A percentile compares a stretch with the other conserved stretches of the same genome.
Conservation (phyloP, 2,113 vertebrate genomes). For the Callithrix jacchus region DNA sequence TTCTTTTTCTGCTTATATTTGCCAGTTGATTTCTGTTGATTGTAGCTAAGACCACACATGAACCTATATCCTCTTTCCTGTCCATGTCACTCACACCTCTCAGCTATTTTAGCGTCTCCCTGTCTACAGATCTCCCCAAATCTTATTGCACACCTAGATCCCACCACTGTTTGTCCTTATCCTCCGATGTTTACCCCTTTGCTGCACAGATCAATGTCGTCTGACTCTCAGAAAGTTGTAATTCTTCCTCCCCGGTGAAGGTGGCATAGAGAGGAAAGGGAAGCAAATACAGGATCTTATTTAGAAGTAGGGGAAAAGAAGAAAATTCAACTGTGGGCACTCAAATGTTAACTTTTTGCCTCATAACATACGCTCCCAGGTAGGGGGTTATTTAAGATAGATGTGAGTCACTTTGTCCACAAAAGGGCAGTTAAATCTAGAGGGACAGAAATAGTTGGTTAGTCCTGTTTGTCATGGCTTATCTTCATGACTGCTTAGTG, state of each 20-base stretch:
- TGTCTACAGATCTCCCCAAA: neutral
- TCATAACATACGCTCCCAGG: neutral
- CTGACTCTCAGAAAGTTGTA: neutral
- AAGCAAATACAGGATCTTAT: neutral
- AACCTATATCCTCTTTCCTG: neutral
- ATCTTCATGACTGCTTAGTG: constrained; percentile 22
- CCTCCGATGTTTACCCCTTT: neutral
- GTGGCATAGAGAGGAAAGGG: neutral
- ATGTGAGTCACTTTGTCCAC: constrained; percentile 32
- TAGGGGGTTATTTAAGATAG: constrained; percentile 7
- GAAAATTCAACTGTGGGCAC: neutral
- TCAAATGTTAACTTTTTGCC: neutral
- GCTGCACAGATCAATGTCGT: neutral
- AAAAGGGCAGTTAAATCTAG: constrained; percentile 29
- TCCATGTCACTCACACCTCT: neutral
- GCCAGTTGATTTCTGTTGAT: neutral
- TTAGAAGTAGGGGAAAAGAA: neutral
- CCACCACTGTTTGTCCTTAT: neutral
- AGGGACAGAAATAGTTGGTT: neutral
- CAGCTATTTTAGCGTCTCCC: neutral
- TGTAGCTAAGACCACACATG: neutral
- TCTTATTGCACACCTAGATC: neutral
- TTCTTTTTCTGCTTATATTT: neutral
- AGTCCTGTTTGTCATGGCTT: constrained; percentile 45
- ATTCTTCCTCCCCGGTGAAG: neutral